phyloP scores from a whole-genome alignment of 2,888 invertebrate species.

The Tipula vernalis region DNA sequence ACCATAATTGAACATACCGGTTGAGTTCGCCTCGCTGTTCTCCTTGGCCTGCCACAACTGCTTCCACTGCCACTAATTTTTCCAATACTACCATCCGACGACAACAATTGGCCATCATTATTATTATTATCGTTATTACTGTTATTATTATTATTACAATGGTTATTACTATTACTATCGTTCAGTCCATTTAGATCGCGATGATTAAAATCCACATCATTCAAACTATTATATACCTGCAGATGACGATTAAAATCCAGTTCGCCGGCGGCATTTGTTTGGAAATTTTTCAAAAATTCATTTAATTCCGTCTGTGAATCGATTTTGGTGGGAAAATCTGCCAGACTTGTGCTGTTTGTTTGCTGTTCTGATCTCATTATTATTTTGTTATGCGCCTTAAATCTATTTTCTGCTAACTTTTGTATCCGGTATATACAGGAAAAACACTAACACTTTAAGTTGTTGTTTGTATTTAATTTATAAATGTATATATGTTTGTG shows the following conservation, averaged over 20 bases:
- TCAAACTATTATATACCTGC: not conserved
- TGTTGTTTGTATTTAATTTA: not conserved
- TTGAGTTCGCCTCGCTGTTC: conserved; percentile 5
- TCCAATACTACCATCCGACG: not conserved
- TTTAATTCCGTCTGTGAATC: not conserved
- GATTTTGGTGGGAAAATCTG: not conserved
- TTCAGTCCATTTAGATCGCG: not conserved
- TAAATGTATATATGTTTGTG: not conserved
- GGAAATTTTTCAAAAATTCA: conserved; percentile 9
- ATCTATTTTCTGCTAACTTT: too few relatives aligned
- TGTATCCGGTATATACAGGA: too few relatives aligned
- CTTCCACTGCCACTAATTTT: not conserved
- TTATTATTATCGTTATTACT: not conserved
- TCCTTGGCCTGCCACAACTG: not conserved
- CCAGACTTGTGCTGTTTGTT: not conserved
- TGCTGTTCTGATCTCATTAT: conserved; percentile 5
- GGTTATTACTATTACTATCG: not conserved
- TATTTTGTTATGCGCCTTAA: not conserved
- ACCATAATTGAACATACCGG: not conserved
- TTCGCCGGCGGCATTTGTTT: not conserved
- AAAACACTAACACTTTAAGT: not conserved
- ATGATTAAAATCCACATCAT: not conserved
- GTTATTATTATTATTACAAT: not conserved
- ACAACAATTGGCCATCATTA: conserved; percentile 5
- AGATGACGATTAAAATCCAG: not conserved